Evolutionary conservation across 2,113 vertebrate genomes (phyloP).

Genomic region (Lynx canadensis): DNA sequence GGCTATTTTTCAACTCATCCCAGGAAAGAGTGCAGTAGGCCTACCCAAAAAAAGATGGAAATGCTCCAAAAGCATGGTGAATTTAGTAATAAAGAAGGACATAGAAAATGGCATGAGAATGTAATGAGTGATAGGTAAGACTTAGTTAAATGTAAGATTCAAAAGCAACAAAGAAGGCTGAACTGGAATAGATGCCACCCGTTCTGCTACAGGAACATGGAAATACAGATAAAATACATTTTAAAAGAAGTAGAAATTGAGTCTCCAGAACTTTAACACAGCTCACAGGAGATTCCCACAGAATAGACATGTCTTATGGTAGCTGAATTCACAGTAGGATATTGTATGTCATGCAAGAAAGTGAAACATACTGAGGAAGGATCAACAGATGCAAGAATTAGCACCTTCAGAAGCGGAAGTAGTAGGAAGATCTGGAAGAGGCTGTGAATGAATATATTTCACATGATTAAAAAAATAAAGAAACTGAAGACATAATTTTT

Average conservation of each 20-base stretch:
- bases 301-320: background rate
- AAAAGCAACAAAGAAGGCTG: background rate
- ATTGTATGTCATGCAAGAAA: background rate
- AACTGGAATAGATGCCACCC: background rate
- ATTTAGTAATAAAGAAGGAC: background rate
- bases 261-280: background rate
- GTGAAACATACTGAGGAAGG: background rate
- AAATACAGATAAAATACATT: background rate
- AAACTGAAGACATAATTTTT: background rate
- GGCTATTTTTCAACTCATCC: background rate
- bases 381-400: background rate
- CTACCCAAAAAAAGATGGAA: background rate
- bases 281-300: background rate
- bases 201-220: background rate
- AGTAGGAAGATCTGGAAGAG: background rate
- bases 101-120: background rate
- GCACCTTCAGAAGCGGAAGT: background rate
- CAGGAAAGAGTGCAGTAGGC: background rate
- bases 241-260: background rate
- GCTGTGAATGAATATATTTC: background rate
- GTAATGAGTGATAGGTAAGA: background rate
- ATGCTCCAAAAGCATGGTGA: background rate
- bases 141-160: background rate
- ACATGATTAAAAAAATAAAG: background rate
- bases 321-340: background rate